Percentiles rank a stretch among this genome's conserved stretches.
Conservation (phyloP, 1,140 invertebrate species). For the Zaprionus kolodkinae region DNA sequence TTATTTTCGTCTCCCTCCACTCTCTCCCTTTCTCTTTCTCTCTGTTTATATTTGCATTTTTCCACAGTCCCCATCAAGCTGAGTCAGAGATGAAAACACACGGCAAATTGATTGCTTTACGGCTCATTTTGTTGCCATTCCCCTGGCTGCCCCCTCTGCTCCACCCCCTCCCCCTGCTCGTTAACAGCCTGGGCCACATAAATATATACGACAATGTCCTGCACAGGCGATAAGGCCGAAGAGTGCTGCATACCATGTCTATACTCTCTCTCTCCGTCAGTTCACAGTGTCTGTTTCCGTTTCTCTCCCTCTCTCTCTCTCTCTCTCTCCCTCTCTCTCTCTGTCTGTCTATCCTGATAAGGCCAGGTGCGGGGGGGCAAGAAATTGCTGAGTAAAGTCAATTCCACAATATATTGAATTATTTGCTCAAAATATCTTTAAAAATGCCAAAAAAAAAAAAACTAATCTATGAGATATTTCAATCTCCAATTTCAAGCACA, state of each 20-base stretch:
- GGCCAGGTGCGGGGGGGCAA: neutral
- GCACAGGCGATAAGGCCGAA: conserved; percentile 48
- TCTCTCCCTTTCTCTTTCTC: too few species aligned
- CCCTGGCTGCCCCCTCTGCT: conserved; percentile 20
- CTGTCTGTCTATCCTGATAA: neutral
- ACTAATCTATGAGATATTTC: neutral
- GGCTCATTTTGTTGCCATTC: conserved; percentile 70
- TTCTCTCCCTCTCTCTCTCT: neutral
- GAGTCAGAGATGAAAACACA: conserved; percentile 62
- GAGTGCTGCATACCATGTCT: neutral
- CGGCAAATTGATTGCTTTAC: conserved; percentile 79
- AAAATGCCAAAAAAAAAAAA: neutral
- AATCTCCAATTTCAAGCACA: conserved; percentile 1
- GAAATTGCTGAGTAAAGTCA: neutral
- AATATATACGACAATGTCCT: conserved; percentile 24
- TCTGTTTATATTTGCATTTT: conserved; percentile 48
- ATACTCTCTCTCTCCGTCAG: neutral
- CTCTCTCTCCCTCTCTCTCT: neutral
- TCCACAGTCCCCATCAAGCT: conserved; percentile 33
- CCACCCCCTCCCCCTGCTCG: conserved; percentile 56
- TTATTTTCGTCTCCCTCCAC: conserved; percentile 9
- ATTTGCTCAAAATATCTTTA: neutral
- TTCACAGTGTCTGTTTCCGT: neutral
- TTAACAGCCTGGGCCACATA: conserved; percentile 60
- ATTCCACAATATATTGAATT: neutral